Percentiles rank a stretch among this genome's conserved stretches.
phyloP scores from a whole-genome alignment of 2,113 vertebrate species.

The Varanus salvator region DNA sequence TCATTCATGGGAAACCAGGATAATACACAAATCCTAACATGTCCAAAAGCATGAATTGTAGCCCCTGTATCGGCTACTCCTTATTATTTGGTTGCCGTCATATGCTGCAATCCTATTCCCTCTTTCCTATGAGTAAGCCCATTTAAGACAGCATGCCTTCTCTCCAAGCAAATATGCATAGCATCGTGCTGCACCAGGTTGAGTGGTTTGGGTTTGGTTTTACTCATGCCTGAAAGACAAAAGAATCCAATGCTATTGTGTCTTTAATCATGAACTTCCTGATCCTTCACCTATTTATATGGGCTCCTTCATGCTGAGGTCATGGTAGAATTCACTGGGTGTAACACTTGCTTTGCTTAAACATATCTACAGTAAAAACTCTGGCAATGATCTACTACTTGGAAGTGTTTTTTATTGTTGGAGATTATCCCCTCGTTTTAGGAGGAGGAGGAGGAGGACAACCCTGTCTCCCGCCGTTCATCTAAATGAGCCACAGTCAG shows the following conservation, averaged over 20 bases:
- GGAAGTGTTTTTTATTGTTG: constrained; percentile 44
- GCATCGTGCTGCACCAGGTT: not conserved
- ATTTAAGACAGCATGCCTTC: not conserved
- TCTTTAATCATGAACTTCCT: constrained; percentile 29
- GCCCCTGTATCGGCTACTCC: not conserved
- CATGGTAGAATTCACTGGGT: constrained; percentile 54
- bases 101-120: no score
- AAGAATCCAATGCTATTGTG: not conserved
- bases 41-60: not conserved
- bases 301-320: constrained; percentile 45
- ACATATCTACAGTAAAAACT: constrained; percentile 63
- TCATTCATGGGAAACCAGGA: not conserved
- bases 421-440: constrained; percentile 63
- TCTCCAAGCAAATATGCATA: not conserved
- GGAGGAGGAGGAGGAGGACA: not conserved
- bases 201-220: not conserved
- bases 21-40: not conserved
- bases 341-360: constrained; percentile 57
- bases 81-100: not conserved
- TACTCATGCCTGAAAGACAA: not conserved
- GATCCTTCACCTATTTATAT: constrained; percentile 33
- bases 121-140: not conserved
- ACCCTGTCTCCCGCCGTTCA: constrained; percentile 29
- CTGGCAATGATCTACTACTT: constrained; percentile 68
- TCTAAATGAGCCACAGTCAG: constrained; percentile 37